Base-by-base conservation (phyloP, 1,140 invertebrate genomes). In the Caenorhabditis brenneri region DNA sequence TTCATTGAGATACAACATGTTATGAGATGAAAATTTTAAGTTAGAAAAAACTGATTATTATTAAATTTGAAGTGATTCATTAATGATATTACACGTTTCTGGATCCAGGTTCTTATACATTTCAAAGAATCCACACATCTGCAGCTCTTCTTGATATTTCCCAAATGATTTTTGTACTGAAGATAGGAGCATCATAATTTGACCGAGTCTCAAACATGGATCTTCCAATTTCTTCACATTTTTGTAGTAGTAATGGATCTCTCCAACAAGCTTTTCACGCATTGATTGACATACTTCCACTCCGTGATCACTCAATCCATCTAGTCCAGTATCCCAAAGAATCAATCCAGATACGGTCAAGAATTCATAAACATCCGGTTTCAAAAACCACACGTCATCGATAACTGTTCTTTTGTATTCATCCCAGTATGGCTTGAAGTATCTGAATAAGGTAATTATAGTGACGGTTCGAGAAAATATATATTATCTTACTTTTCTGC, bases 191-290 rank as follows among this genome's bases (percentile, higher is more conserved):
- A 74, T 74, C 65, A 74, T 74, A 24, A 74, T 42, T 74, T 74
- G 65, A 19, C 65, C 65, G 22, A 74, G 65, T 39, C 65, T 31
- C n/a, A 74, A n/a, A 42, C 65, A 74, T 46, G 65, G 65, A 74
- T 74, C 65, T 22, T 74, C 65, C 2, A 74, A 19, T 74, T 74
- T 74, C 36, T 74, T 74, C 65, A 74, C 65, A 31, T 74, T 74
- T 46, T 74, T 74, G 65, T 74, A 74, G 36, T 74, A 74, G 22
- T 24, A 74, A 74, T 74, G 65, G 24, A 74, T 74, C 29, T 74
- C 65, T 12, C 65, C 36, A 15, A 74, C 65, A 12, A 74, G 29
- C 27, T 74, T 74, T 42, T 74, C 65, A 7, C 65, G 1, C 65
- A 74, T 74, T 12, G 19, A n/a, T n/a, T 29, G 65, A 31, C 65